A percentile compares a stretch with the other conserved stretches of the same genome.
These are phyloP conservation scores for Hirtodrosophila cameraria DNA, from an alignment of 2,888 invertebrate species.

Conservation along the genomic window DNA sequence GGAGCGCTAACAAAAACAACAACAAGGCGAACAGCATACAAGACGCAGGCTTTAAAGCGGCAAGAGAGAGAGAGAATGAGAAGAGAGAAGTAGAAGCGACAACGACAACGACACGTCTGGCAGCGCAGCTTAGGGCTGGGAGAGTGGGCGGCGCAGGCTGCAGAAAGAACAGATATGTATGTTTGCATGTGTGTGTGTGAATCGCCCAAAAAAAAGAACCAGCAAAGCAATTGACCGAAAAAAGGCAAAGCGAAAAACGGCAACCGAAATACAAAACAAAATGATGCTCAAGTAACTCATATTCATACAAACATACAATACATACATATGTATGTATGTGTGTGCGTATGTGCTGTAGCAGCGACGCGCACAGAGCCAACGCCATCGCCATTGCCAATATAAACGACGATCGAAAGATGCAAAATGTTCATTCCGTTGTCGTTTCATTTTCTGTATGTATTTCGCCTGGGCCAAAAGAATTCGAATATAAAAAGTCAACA, in stretches of 20 bases:
- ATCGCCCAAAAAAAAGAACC: slow-evolving; percentile 52
- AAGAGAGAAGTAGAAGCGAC: slow-evolving; percentile 35
- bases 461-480: slow-evolving; percentile 61
- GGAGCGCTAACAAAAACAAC: slow-evolving; percentile 17
- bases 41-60: slow-evolving; percentile 30
- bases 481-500: slow-evolving; percentile 71
- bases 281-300: slow-evolving; percentile 73
- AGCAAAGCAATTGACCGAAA: slow-evolving; percentile 45
- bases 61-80: slow-evolving; percentile 22
- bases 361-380: slow-evolving; percentile 31
- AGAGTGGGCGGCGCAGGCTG: slow-evolving; percentile 65
- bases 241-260: slow-evolving; percentile 42
- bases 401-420: slow-evolving; percentile 78
- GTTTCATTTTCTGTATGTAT: slow-evolving; percentile 65
- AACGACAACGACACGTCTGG: slow-evolving; percentile 58
- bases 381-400: slow-evolving; percentile 68
- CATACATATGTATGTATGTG: slow-evolving; percentile 26
- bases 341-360: slow-evolving; percentile 34
- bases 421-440: slow-evolving; percentile 74
- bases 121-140: slow-evolving; percentile 8
- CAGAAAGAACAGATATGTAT: slow-evolving; percentile 56
- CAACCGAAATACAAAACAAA: slow-evolving; percentile 63
- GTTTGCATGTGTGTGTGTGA: slow-evolving; percentile 45
- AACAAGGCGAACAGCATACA: slow-evolving; percentile 42
- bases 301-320: slow-evolving; percentile 31